Conservation (phyloP, 2,113 vertebrate species). For the Jaculus jaculus region DNA sequence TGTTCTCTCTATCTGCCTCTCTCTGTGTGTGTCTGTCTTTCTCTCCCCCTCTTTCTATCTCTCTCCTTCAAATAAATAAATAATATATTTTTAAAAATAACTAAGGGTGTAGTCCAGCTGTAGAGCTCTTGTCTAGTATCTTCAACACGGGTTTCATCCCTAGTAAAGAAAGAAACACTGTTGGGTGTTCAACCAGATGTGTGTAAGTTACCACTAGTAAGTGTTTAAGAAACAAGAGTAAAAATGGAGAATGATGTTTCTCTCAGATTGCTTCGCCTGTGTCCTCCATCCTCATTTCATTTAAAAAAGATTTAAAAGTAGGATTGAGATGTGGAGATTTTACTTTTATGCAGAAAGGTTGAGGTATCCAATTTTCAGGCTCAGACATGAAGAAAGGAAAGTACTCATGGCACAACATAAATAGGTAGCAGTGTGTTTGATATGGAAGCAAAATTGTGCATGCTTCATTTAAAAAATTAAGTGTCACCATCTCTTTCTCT, state of each 20-base stretch:
- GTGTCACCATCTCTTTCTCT: not conserved
- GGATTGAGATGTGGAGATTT: not conserved
- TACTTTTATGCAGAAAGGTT: not conserved
- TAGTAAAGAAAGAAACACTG: no score
- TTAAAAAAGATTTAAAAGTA: not conserved
- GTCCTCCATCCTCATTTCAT: not conserved
- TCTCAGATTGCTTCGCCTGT: rapidly evolving
- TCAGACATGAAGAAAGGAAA: not conserved
- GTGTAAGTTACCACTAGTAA: not conserved
- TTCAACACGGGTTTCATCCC: not conserved
- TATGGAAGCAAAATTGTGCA: not conserved
- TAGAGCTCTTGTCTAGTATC: no score
- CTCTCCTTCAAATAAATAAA: no score
- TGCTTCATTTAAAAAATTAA: conserved; percentile 4
- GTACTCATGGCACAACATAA: not conserved
- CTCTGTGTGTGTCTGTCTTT: no score
- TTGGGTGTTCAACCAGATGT: not conserved
- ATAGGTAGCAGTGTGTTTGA: not conserved
- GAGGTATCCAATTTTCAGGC: not conserved
- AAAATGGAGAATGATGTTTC: not conserved
- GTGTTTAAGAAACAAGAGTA: not conserved
- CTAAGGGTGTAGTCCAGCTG: no score
- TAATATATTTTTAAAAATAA: no score
- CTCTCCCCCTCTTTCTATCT: no score
- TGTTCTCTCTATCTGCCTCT: no score